These are phyloP conservation scores for Galeruca laticollis DNA, from an alignment of 2,888 invertebrate species.

Conservation along the genomic window DNA sequence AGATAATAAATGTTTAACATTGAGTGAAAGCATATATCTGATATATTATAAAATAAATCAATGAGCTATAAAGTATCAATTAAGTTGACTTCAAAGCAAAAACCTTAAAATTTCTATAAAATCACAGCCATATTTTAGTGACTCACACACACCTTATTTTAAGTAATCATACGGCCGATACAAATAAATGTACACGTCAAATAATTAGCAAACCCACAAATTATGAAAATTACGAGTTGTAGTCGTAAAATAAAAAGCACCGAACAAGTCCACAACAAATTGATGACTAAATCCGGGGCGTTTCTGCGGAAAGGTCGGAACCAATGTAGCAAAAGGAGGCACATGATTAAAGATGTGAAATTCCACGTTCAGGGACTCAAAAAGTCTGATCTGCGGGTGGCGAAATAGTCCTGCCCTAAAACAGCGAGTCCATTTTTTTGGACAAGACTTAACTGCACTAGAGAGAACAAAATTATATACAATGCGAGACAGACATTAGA, in stretches of 20 bases:
- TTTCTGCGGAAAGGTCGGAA: slow-evolving; percentile 36
- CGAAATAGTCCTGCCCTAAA: slow-evolving; percentile 56
- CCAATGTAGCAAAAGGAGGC: slow-evolving; percentile 23
- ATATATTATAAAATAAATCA: not conserved
- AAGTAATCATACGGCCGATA: not conserved
- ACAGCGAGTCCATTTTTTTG: slow-evolving; percentile 51
- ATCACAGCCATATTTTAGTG: not conserved
- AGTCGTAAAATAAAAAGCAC: slow-evolving; percentile 27
- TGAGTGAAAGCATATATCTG: not conserved
- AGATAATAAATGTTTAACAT: too few relatives aligned
- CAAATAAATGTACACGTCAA: slow-evolving; percentile 19
- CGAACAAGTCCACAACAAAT: slow-evolving; percentile 14
- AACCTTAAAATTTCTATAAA: not conserved
- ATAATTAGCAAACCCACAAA: slow-evolving; percentile 27
- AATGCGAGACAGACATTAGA: too few relatives aligned
- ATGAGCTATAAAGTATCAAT: not conserved
- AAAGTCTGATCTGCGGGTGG: slow-evolving; percentile 60
- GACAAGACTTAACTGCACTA: slow-evolving; percentile 3
- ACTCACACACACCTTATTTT: slow-evolving; percentile 6
- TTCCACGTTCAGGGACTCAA: slow-evolving; percentile 48
- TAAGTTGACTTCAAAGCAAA: not conserved
- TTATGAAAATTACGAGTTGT: slow-evolving; percentile 30
- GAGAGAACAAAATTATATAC: not conserved
- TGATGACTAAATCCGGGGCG: slow-evolving; percentile 31
- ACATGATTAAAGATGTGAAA: slow-evolving; percentile 55